Percentiles rank a stretch among this genome's conserved stretches.
Conservation (phyloP, 2,888 invertebrate genomes). For the Ernsta delagoae region DNA sequence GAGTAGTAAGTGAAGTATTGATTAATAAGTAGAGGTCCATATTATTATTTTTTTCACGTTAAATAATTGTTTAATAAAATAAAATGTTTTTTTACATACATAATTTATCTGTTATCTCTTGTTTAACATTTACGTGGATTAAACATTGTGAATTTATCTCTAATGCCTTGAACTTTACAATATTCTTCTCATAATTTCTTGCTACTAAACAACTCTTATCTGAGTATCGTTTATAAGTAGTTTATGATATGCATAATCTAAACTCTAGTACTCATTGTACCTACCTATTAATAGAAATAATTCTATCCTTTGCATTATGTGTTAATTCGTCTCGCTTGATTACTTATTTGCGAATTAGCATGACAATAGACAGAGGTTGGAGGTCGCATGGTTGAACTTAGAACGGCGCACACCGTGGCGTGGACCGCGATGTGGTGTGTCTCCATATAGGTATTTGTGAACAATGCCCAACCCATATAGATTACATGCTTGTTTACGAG, state of each 20-base stretch:
- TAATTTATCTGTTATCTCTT: no score
- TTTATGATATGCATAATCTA: conserved; percentile 21
- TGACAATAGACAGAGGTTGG: conserved; percentile 74
- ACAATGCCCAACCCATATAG: conserved; percentile 75
- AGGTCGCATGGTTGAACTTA: conserved; percentile 72
- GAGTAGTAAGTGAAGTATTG: no score
- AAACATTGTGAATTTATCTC: conserved; percentile 11
- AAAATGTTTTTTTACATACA: no score
- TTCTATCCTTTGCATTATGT: conserved; percentile 30
- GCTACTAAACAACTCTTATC: conserved; percentile 11
- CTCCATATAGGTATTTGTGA: conserved; percentile 55
- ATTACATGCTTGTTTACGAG: conserved; percentile 62
- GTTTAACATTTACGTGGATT: background rate
- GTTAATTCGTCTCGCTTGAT: conserved; percentile 50
- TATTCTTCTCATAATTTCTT: conserved; percentile 2
- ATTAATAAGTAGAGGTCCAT: no score
- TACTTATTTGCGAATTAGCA: conserved; percentile 64
- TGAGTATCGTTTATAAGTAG: conserved; percentile 17
- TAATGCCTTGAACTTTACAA: conserved; percentile 20
- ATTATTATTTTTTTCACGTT: no score
- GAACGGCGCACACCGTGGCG: conserved; percentile 63
- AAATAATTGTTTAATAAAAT: no score
- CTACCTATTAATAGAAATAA: conserved; percentile 30
- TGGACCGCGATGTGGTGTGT: conserved; percentile 45
- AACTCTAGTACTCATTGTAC: conserved; percentile 20